These are phyloP conservation scores for Silurus glanis DNA, from an alignment of 2,113 vertebrate genomes.

Conservation along the genomic window DNA sequence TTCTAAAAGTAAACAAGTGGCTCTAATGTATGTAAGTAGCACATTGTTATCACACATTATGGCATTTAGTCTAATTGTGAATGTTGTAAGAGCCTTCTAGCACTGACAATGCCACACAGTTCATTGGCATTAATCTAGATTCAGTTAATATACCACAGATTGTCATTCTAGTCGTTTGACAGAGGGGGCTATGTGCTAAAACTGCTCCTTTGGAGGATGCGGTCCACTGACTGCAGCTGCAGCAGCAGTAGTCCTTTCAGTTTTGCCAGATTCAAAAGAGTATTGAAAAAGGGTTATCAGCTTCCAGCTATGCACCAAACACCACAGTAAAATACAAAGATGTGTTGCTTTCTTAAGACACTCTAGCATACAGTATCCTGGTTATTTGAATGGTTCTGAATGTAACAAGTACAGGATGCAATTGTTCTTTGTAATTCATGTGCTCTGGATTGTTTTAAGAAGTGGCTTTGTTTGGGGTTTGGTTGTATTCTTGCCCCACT, in stretches of 20 bases:
- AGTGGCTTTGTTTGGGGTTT: neutral
- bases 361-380: neutral
- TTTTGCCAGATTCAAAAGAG: neutral
- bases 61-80: neutral
- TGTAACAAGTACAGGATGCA: neutral
- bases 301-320: neutral
- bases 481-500: neutral
- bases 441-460: neutral
- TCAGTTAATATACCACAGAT: neutral
- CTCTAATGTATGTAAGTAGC: neutral
- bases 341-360: neutral
- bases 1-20: neutral
- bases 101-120: neutral
- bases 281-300: neutral
- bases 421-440: neutral
- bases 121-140: neutral
- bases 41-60: conserved; percentile 2
- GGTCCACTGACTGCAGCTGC: neutral
- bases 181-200: neutral
- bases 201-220: neutral
- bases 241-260: neutral
- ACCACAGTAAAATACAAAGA: neutral
- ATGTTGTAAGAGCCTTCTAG: neutral
- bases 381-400: neutral
- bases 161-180: neutral